A percentile compares a stretch with the other conserved stretches of the same genome.
phyloP scores from a whole-genome alignment of 2,888 invertebrate genomes.

The Rhingia campestris region DNA sequence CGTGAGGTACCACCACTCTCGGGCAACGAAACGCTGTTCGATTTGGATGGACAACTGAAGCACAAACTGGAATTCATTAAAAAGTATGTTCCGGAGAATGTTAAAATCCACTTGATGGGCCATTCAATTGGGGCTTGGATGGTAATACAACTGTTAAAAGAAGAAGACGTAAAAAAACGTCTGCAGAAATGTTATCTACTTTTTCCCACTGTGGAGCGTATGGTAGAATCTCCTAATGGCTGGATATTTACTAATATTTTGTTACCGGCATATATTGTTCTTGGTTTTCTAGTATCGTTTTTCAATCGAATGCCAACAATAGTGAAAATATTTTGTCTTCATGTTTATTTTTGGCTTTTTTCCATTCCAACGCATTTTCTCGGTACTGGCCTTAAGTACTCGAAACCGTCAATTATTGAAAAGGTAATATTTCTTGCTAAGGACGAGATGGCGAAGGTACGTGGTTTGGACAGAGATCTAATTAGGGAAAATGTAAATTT shows the following conservation, averaged over 20 bases:
- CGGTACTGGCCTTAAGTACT: constrained; percentile 84
- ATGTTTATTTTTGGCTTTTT: constrained; percentile 84
- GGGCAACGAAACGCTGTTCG: constrained; percentile 86
- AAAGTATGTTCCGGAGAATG: constrained; percentile 87
- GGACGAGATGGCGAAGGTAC: constrained; percentile 91
- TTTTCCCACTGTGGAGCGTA: constrained; percentile 94
- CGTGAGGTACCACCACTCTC: constrained; percentile 83
- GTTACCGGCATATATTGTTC: constrained; percentile 83
- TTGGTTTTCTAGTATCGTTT: constrained; percentile 83
- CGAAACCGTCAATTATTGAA: constrained; percentile 85
- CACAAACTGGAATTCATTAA: constrained; percentile 86
- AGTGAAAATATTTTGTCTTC: constrained; percentile 84
- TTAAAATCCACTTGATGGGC: constrained; percentile 91
- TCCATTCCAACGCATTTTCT: constrained; percentile 84
- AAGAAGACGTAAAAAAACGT: constrained; percentile 84
- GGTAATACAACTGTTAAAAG: constrained; percentile 88
- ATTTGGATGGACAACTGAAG: constrained; percentile 88
- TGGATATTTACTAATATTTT: constrained; percentile 86
- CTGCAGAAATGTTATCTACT: constrained; percentile 88
- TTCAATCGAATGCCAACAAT: constrained; percentile 85
- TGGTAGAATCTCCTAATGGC: constrained; percentile 90
- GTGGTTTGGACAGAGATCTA: constrained; percentile 86
- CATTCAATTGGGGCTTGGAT: constrained; percentile 97
- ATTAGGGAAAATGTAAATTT: constrained; percentile 85
- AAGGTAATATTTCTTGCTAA: constrained; percentile 88